A percentile compares a stretch with the other conserved stretches of the same genome.
Conservation (phyloP, 2,113 vertebrate species). For the Phaetusa simplex region DNA sequence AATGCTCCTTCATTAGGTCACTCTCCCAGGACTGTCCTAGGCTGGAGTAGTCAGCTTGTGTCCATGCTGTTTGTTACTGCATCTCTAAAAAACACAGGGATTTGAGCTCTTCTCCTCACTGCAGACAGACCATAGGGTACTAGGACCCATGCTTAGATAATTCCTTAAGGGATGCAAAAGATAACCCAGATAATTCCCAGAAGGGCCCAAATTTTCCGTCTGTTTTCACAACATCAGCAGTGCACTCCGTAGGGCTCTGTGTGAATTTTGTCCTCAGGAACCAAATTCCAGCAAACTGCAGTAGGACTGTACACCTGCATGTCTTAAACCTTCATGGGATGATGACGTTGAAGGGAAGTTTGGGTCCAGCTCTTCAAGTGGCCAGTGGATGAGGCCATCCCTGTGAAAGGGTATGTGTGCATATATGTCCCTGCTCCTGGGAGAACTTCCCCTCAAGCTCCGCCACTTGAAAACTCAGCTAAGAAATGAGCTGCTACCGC, state of each 20-base stretch:
- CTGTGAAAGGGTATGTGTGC: neutral
- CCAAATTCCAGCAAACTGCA: neutral
- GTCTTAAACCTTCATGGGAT: neutral
- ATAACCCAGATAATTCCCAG: neutral
- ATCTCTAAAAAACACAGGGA: neutral
- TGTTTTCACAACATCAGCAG: neutral
- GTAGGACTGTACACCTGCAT: neutral
- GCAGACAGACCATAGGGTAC: neutral
- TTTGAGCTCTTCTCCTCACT: neutral
- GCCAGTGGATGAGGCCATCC: neutral
- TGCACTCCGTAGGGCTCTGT: neutral
- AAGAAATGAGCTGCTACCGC: neutral
- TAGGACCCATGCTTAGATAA: neutral
- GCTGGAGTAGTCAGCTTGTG: neutral
- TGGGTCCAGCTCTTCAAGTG: neutral
- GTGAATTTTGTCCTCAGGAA: neutral
- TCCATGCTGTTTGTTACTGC: neutral
- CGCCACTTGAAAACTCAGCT: neutral
- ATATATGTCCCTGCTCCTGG: neutral
- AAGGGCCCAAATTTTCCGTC: neutral
- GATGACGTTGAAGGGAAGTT: neutral
- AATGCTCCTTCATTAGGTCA: neutral
- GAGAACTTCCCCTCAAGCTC: neutral
- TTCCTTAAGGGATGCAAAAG: neutral
- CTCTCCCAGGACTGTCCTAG: neutral